Evolutionary conservation across 2,797 vertebrate genomes (phyloP).

Genomic region (Coccyzus lansbergi): DNA sequence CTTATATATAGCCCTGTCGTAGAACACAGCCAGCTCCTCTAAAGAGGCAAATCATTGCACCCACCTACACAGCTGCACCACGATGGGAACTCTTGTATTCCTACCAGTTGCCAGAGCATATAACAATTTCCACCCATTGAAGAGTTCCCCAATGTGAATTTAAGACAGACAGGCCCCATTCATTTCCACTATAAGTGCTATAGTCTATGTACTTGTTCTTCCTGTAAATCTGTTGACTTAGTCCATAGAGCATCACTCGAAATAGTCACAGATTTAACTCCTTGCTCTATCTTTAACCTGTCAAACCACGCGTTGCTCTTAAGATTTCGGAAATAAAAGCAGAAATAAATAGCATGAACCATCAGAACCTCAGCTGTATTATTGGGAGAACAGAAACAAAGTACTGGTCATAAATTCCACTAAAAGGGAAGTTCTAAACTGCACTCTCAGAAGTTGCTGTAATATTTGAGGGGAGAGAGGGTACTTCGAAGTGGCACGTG

Average conservation of each 20-base stretch:
- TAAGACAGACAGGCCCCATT: not conserved
- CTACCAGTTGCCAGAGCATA: not conserved
- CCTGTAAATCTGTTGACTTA: not conserved
- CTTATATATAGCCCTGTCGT: accelerated
- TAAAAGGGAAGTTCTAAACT: slow-evolving; percentile 30
- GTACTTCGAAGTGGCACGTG: slow-evolving; percentile 38
- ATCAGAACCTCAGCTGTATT: not conserved
- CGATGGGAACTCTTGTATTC: not conserved
- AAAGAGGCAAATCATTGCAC: not conserved
- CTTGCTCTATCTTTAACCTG: not conserved
- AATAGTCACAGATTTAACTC: not conserved
- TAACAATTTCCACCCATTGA: not conserved
- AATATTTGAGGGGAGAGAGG: slow-evolving; percentile 6
- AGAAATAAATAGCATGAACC: not conserved
- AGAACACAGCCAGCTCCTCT: not conserved
- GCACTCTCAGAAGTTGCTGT: not conserved
- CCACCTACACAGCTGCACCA: not conserved
- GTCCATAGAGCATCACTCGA: not conserved
- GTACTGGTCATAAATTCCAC: not conserved
- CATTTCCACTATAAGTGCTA: not conserved
- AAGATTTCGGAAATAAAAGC: not conserved
- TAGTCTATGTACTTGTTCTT: not conserved
- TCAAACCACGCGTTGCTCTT: not conserved
- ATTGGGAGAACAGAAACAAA: not conserved
- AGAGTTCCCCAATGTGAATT: not conserved